These are phyloP conservation scores for Scomber japonicus DNA, from an alignment of 2,113 vertebrate genomes.

Conservation along the genomic window DNA sequence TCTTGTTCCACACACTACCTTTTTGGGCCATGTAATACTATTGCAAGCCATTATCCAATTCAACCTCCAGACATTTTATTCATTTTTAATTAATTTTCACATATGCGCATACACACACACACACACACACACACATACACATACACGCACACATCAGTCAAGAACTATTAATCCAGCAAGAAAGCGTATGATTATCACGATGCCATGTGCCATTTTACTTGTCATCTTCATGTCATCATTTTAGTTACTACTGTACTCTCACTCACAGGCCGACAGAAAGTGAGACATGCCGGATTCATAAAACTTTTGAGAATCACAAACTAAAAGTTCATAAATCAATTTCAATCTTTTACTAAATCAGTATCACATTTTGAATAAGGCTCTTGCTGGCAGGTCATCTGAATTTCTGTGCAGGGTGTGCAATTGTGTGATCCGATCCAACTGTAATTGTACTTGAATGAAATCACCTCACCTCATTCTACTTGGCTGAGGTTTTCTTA, in stretches of 20 bases:
- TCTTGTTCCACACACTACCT: slow-evolving; percentile 31
- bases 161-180: slow-evolving; percentile 48
- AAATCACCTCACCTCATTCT: slow-evolving; percentile 37
- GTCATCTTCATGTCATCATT: slow-evolving; percentile 26
- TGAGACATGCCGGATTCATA: neutral
- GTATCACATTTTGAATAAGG: slow-evolving; percentile 28
- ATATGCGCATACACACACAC: neutral
- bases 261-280: neutral
- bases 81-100: neutral
- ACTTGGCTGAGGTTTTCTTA: slow-evolving; percentile 9
- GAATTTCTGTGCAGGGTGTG: slow-evolving; percentile 32
- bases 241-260: neutral
- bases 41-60: slow-evolving; percentile 39
- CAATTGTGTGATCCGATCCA: slow-evolving; percentile 41
- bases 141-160: slow-evolving; percentile 7
- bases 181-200: slow-evolving; percentile 26
- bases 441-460: slow-evolving; percentile 54
- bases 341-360: slow-evolving; percentile 51
- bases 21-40: slow-evolving; percentile 30
- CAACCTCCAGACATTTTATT: slow-evolving; percentile 31
- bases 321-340: slow-evolving; percentile 49
- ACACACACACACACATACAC: neutral
- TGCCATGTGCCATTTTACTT: slow-evolving; percentile 39
- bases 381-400: slow-evolving; percentile 20
- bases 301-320: slow-evolving; percentile 35